A percentile compares a stretch with the other conserved stretches of the same genome.
Conservation (phyloP, 2,888 invertebrate genomes). For the Amblyjoppa fuscipennis region DNA sequence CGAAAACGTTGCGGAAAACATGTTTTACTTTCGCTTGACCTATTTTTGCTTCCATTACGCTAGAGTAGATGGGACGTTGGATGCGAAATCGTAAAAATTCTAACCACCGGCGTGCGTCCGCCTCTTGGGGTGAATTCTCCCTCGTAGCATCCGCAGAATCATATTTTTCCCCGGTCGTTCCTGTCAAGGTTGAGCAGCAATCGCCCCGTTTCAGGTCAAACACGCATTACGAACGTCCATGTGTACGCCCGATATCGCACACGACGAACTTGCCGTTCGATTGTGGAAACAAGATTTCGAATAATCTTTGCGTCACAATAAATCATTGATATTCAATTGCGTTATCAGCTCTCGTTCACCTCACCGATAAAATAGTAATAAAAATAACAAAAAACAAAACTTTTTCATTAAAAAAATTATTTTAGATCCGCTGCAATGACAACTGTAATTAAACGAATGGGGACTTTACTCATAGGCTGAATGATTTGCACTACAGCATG, state of each 20-base stretch:
- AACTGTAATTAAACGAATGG: too few species aligned
- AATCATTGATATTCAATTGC: not conserved
- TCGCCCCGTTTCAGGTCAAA: not conserved
- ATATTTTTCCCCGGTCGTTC: conserved; percentile 34
- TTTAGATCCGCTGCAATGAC: too few species aligned
- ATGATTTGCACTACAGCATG: too few species aligned
- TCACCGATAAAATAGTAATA: too few species aligned
- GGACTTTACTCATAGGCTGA: too few species aligned
- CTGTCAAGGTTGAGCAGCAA: conserved; percentile 63
- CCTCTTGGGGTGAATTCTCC: conserved; percentile 38
- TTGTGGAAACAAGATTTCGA: not conserved
- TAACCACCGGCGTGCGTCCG: not conserved
- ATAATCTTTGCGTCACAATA: not conserved
- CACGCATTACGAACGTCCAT: not conserved
- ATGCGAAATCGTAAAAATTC: not conserved
- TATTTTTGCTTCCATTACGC: conserved; percentile 35
- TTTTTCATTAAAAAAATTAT: too few species aligned
- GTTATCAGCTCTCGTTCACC: too few species aligned
- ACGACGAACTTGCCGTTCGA: not conserved
- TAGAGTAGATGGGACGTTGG: not conserved
- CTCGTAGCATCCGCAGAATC: conserved; percentile 33
- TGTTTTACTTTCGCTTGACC: conserved; percentile 28
- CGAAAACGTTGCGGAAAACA: not conserved
- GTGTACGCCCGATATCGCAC: not conserved
- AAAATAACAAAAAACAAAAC: too few species aligned